A percentile compares a stretch with the other conserved stretches of the same genome.
Evolutionary conservation across 1,140 invertebrate species (phyloP).

Genomic region (Pogonomyrmex californicus): DNA sequence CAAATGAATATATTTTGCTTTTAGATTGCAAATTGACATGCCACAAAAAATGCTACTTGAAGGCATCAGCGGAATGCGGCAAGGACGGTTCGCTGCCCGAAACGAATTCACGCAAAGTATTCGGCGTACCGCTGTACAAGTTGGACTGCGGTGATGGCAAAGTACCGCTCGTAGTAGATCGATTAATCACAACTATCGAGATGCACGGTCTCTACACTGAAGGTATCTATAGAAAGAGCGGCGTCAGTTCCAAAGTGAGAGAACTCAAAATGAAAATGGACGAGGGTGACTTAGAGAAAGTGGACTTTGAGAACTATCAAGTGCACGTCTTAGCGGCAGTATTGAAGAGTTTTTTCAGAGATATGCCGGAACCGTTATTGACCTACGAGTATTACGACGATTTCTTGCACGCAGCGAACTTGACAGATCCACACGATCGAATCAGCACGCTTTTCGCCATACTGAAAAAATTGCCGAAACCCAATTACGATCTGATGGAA

Average conservation of each 20-base stretch:
- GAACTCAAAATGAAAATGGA: slow-evolving; percentile 92
- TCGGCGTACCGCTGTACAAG: slow-evolving; percentile 92
- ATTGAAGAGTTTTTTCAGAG: slow-evolving; percentile 96
- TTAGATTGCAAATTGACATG: slow-evolving; percentile 96
- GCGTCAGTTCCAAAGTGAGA: slow-evolving; percentile 93
- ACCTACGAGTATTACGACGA: slow-evolving; percentile 98
- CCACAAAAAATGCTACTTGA: slow-evolving; percentile 97
- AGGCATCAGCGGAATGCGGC: slow-evolving; percentile 88
- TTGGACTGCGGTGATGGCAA: slow-evolving; percentile 92
- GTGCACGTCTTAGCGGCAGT: slow-evolving; percentile 97
- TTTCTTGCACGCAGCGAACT: slow-evolving; percentile 94
- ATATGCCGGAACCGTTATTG: slow-evolving; percentile 97
- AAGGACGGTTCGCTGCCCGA: slow-evolving; percentile 87
- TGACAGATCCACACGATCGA: slow-evolving; percentile 93
- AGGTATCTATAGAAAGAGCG: slow-evolving; percentile 97
- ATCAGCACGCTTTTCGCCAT: slow-evolving; percentile 95
- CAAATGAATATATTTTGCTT: slow-evolving; percentile 81
- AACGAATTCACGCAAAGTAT: slow-evolving; percentile 89
- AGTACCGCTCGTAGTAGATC: slow-evolving; percentile 95
- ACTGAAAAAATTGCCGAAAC: slow-evolving; percentile 95
- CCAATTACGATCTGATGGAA: slow-evolving; percentile 97
- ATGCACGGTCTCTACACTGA: slow-evolving; percentile 96
- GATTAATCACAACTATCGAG: slow-evolving; percentile 96
- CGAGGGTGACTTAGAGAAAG: slow-evolving; percentile 90
- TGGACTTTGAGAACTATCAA: slow-evolving; percentile 91